phyloP scores from a whole-genome alignment of 2,888 invertebrate species.

The Rhogogaster chlorosoma region DNA sequence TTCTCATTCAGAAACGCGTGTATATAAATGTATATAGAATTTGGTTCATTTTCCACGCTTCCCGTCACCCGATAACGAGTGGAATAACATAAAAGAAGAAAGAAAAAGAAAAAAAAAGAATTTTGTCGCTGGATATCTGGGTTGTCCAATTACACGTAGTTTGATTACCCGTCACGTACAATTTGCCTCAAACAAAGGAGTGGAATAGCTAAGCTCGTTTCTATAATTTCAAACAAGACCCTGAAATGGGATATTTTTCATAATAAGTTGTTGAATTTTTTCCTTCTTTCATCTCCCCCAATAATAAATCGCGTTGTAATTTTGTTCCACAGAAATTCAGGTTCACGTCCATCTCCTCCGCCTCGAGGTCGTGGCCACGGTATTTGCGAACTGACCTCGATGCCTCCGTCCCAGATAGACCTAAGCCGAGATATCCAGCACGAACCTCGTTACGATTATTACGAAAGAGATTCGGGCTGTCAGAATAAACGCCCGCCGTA shows the following conservation, averaged over 20 bases:
- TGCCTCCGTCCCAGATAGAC: constrained; percentile 86
- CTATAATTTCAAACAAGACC: not conserved
- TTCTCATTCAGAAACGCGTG: not conserved
- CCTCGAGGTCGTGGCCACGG: constrained; percentile 68
- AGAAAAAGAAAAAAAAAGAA: not conserved
- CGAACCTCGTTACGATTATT: constrained; percentile 89
- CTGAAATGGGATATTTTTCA: not conserved
- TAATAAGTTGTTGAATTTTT: constrained; percentile 4
- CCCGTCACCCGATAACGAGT: not conserved
- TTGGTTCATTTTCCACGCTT: constrained; percentile 38
- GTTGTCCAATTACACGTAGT: constrained; percentile 59
- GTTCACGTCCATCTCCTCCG: not conserved
- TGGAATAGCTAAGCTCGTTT: not conserved
- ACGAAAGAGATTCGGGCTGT: constrained; percentile 88
- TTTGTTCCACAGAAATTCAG: not conserved
- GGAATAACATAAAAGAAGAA: not conserved
- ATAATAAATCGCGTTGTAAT: not conserved
- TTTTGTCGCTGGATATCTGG: constrained; percentile 57
- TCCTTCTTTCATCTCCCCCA: not conserved
- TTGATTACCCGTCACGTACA: constrained; percentile 61
- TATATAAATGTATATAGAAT: not conserved
- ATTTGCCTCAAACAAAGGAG: constrained; percentile 58
- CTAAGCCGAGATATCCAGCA: constrained; percentile 82
- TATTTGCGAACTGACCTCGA: constrained; percentile 88
- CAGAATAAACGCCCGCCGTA: constrained; percentile 15